A percentile compares a stretch with the other conserved stretches of the same genome.
These are phyloP conservation scores for Archaeoteleia sp. DNA, from an alignment of 2,888 invertebrate species.

Conservation along the genomic window DNA sequence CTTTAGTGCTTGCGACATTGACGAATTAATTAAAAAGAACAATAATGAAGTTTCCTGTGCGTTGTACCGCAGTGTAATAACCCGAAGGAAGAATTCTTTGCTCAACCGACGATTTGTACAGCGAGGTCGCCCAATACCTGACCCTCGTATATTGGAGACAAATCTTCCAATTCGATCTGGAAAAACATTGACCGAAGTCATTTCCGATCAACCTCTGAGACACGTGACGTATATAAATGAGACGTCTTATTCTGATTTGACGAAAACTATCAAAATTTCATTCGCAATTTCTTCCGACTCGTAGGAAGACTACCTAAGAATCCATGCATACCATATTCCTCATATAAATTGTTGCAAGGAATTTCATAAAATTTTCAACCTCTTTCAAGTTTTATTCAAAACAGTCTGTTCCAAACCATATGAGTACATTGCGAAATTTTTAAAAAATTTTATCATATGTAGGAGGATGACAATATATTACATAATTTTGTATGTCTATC, in stretches of 20 bases:
- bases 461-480: background rate
- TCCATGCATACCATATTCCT: slow-evolving; percentile 2
- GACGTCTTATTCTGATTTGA: slow-evolving; percentile 6
- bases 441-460: background rate
- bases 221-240: slow-evolving; percentile 18
- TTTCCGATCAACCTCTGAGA: slow-evolving; percentile 8
- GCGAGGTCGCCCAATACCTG: slow-evolving; percentile 3
- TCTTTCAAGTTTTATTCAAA: background rate
- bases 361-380: background rate
- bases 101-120: background rate
- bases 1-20: background rate
- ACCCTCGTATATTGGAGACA: slow-evolving; percentile 5
- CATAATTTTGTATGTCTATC: no score
- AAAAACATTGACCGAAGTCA: slow-evolving; percentile 6
- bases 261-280: slow-evolving; percentile 11
- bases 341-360: background rate
- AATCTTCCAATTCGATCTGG: slow-evolving; percentile 13
- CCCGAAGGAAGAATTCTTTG: background rate
- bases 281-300: slow-evolving; percentile 2
- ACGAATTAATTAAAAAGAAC: background rate
- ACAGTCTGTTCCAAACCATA: background rate
- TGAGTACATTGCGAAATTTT: background rate
- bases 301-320: background rate
- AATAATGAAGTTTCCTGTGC: background rate
- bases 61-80: background rate